Percentiles rank a stretch among this genome's conserved stretches.
Evolutionary conservation across 1,140 invertebrate genomes (phyloP).

Genomic region (Scaptomyza graminum): DNA sequence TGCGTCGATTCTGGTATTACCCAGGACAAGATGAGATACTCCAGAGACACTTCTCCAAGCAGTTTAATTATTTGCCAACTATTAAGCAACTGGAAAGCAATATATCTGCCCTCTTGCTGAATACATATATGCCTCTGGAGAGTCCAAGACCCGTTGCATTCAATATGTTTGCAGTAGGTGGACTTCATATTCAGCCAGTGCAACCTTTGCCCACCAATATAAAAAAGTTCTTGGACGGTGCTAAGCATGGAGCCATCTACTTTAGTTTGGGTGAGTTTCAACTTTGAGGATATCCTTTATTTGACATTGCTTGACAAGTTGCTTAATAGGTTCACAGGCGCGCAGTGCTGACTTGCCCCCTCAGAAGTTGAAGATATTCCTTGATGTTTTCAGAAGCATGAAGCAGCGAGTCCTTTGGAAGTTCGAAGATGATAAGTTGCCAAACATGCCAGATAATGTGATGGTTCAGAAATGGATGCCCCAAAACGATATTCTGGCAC

Average conservation of each 20-base stretch:
- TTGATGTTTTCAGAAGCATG: slow-evolving; percentile 84
- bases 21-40: slow-evolving; percentile 71
- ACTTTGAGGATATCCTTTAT: not conserved
- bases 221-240: slow-evolving; percentile 79
- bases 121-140: slow-evolving; percentile 84
- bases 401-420: slow-evolving; percentile 87
- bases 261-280: slow-evolving; percentile 85
- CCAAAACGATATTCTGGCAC: slow-evolving; percentile 86
- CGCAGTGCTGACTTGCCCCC: slow-evolving; percentile 78
- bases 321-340: slow-evolving; percentile 62
- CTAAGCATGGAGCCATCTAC: slow-evolving; percentile 85
- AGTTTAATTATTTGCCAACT: slow-evolving; percentile 61
- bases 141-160: slow-evolving; percentile 83
- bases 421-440: slow-evolving; percentile 85
- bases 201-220: slow-evolving; percentile 79
- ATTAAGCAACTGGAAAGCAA: slow-evolving; percentile 84
- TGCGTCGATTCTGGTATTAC: slow-evolving; percentile 58
- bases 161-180: slow-evolving; percentile 84
- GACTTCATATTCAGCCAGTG: slow-evolving; percentile 84
- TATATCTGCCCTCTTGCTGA: slow-evolving; percentile 85
- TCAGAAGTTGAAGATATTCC: slow-evolving; percentile 84
- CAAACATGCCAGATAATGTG: slow-evolving; percentile 85
- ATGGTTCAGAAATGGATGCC: slow-evolving; percentile 87
- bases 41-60: slow-evolving; percentile 64
- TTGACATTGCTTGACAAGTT: not conserved